A percentile compares a stretch with the other conserved stretches of the same genome.
phyloP scores from a whole-genome alignment of 2,113 vertebrate species.

The Boulengeromyrus knoepffleri region DNA sequence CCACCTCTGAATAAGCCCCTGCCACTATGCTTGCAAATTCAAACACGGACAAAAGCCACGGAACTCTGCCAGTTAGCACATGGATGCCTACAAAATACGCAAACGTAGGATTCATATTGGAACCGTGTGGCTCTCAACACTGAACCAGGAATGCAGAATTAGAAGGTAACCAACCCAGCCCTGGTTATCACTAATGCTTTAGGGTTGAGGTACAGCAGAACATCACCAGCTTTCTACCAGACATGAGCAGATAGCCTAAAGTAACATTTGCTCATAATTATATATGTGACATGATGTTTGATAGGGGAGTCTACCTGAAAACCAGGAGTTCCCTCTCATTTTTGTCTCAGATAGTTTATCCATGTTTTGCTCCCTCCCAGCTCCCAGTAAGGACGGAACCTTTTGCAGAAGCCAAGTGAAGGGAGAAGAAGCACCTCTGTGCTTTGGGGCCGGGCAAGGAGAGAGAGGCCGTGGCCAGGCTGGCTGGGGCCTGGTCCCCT shows the following conservation, averaged over 20 bases:
- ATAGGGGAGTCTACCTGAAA: neutral
- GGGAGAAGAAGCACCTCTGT: neutral
- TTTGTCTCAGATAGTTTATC: neutral
- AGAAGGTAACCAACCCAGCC: neutral
- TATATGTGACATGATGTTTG: neutral
- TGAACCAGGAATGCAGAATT: neutral
- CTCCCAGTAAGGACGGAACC: neutral
- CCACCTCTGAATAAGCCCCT: neutral
- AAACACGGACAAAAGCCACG: neutral
- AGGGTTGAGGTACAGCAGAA: neutral
- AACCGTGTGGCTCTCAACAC: neutral
- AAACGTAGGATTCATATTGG: neutral
- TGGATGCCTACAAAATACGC: neutral
- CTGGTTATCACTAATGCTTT: neutral
- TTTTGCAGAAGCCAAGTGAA: neutral
- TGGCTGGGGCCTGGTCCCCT: slow-evolving; percentile 32
- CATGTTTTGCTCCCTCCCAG: neutral
- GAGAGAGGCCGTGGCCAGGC: neutral
- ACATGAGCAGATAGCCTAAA: neutral
- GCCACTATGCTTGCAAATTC: neutral
- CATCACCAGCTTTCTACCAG: neutral
- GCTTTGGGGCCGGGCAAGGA: neutral
- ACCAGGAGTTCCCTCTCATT: neutral
- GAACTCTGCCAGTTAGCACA: neutral
- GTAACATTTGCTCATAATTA: neutral